Percentiles rank a stretch among this genome's conserved stretches.
Conservation (phyloP, 1,140 invertebrate genomes). For the Cardiocondyla obscurior region DNA sequence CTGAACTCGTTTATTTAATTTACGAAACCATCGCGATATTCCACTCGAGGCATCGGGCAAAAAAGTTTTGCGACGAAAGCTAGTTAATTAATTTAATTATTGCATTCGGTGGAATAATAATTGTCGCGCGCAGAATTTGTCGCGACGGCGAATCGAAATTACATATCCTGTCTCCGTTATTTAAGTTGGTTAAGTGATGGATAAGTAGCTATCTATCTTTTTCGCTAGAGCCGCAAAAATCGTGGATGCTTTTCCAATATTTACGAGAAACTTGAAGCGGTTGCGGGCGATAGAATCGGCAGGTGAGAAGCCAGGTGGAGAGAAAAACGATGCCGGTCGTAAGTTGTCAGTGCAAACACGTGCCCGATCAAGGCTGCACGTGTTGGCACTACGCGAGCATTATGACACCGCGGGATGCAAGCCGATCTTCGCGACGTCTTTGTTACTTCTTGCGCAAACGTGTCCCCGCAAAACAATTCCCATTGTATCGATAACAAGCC, state of each 20-base stretch:
- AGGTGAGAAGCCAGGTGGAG: background rate
- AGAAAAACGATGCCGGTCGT: background rate
- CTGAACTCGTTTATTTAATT: background rate
- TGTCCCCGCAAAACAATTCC: background rate
- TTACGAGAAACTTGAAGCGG: background rate
- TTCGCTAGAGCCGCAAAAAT: no score
- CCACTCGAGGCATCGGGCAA: no score
- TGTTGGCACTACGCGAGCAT: slow-evolving; percentile 13
- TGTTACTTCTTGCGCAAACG: slow-evolving; percentile 1
- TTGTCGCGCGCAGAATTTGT: no score
- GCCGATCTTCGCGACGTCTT: slow-evolving; percentile 4
- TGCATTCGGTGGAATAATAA: no score
- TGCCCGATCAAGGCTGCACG: slow-evolving; percentile 38
- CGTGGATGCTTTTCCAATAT: no score
- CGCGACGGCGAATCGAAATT: no score
- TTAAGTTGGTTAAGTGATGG: no score
- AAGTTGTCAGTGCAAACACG: slow-evolving; percentile 18
- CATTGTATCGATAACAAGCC: slow-evolving; percentile 9
- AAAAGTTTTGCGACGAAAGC: no score
- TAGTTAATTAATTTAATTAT: no score
- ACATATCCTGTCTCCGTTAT: no score
- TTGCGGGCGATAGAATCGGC: background rate
- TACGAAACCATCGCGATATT: no score
- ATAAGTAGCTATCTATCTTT: no score
- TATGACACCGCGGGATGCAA: background rate